A percentile compares a stretch with the other conserved stretches of the same genome.
phyloP scores from a whole-genome alignment of 2,888 invertebrate species.

The Lithophane socia region DNA sequence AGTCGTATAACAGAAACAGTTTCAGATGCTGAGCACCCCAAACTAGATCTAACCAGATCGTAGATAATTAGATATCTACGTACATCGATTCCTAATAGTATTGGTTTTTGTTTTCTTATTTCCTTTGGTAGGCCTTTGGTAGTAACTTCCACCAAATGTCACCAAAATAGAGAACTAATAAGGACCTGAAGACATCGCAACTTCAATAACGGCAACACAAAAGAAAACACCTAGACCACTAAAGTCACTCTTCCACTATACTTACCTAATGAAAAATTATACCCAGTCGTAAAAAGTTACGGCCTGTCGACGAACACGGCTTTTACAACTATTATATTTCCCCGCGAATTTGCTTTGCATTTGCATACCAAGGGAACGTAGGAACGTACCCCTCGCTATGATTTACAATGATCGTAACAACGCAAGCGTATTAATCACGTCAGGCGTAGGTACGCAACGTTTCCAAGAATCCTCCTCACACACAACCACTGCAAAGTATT shows the following conservation, averaged over 20 bases:
- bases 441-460: slow-evolving; percentile 43
- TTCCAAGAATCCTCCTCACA: slow-evolving; percentile 68
- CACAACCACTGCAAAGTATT: slow-evolving; percentile 62
- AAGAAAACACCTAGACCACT: slow-evolving; percentile 13
- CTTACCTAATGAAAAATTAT: slow-evolving; percentile 38
- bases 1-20: background rate
- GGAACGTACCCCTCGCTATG: slow-evolving; percentile 62
- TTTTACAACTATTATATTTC: slow-evolving; percentile 58
- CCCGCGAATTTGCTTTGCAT: slow-evolving; percentile 58
- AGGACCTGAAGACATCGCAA: background rate
- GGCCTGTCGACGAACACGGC: slow-evolving; percentile 40
- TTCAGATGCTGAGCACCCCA: background rate
- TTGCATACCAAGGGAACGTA: slow-evolving; percentile 65
- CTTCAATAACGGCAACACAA: background rate
- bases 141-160: background rate
- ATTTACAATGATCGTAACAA: slow-evolving; percentile 70
- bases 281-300: slow-evolving; percentile 50
- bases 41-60: background rate
- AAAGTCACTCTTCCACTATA: slow-evolving; percentile 24
- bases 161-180: background rate
- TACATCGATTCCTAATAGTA: background rate
- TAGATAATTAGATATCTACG: background rate
- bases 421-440: slow-evolving; percentile 71
- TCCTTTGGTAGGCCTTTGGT: background rate
- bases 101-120: background rate